Evolutionary conservation across 1,140 invertebrate genomes (phyloP).

Genomic region (Andricus grossulariae): DNA sequence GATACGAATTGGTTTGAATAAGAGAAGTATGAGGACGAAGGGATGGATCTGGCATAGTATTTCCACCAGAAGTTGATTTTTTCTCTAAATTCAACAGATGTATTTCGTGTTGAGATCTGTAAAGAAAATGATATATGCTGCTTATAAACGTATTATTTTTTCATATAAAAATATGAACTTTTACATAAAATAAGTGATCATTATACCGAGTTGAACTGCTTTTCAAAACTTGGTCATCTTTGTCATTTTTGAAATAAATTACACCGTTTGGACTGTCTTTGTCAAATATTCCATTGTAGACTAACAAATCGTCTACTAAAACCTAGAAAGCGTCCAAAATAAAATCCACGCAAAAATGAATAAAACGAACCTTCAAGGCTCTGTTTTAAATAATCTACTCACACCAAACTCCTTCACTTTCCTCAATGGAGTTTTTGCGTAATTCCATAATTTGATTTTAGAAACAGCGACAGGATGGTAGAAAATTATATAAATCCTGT

Average conservation of each 20-base stretch:
- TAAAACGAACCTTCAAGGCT: not conserved
- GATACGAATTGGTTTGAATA: slow-evolving; percentile 41
- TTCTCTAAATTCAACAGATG: slow-evolving; percentile 49
- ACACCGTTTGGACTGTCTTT: slow-evolving; percentile 70
- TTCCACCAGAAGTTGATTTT: slow-evolving; percentile 50
- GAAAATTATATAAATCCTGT: slow-evolving; percentile 87
- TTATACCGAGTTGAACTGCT: slow-evolving; percentile 20
- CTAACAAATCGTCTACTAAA: slow-evolving; percentile 84
- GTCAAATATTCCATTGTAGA: slow-evolving; percentile 84
- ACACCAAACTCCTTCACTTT: slow-evolving; percentile 90
- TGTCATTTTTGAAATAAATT: slow-evolving; percentile 69
- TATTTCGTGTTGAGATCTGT: slow-evolving; percentile 42
- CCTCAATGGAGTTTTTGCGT: slow-evolving; percentile 85
- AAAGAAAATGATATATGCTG: slow-evolving; percentile 4
- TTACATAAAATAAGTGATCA: too few relatives aligned
- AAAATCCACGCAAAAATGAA: slow-evolving; percentile 8
- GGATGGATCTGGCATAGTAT: slow-evolving; percentile 54
- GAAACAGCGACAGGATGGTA: slow-evolving; percentile 84
- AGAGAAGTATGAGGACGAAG: slow-evolving; percentile 59
- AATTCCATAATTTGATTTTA: slow-evolving; percentile 90
- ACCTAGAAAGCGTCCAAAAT: slow-evolving; percentile 73
- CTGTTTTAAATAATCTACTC: slow-evolving; percentile 54
- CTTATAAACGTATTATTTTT: not conserved
- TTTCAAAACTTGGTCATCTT: slow-evolving; percentile 30
- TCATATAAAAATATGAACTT: too few relatives aligned